Evolutionary conservation across 2,113 vertebrate genomes (phyloP), one percentile per base, ranked within the genome.

Genomic region (Leptobrachium leishanense): DNA sequence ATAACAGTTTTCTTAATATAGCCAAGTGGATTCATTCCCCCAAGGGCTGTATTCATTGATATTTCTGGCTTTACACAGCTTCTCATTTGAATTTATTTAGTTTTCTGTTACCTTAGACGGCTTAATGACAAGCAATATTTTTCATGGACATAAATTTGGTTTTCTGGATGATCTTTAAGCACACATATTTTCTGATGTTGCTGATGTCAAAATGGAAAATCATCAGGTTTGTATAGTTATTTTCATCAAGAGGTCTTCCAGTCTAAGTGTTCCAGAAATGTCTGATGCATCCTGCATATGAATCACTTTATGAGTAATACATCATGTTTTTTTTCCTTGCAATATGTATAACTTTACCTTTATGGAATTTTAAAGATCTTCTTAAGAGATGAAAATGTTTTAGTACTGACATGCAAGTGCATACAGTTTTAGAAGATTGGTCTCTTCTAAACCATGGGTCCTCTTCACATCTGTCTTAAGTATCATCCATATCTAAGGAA

Each of bases 271-370:
- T 43, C 57, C 9, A 42, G 6, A 54, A 72, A 59, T 64, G 31
- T n/a, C 59, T 65, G 54, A 72, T 72, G 20, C n/a, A 15, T 79
- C 46, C 43, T 53, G 41, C 64, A 57, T 79, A 57, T 72, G 59
- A 20, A 39, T 43, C 41, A 10, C 15, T 53, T 13, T 53, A 50
- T 43, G 15, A 72, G 20, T 31, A 31, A 31, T 31, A 31, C 20
- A 31, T 31, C 20, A 31, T 31, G 20, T 31, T 31, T 31, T 31
- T 31, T 31, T 31, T 31, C 20, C 20, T 31, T 31, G 20, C 20
- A 31, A 31, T 31, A 31, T 31, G 20, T 31, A 31, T 31, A 64
- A 39, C 39, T 9, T 62, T 62, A 39, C 5, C 13, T 64, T 20
- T 12, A 4, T 59, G 1, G 50, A 59, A 59, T 59, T 59, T 59